Base-by-base conservation (phyloP, 1,140 invertebrate genomes). In the Leptopilina boulardi region DNA sequence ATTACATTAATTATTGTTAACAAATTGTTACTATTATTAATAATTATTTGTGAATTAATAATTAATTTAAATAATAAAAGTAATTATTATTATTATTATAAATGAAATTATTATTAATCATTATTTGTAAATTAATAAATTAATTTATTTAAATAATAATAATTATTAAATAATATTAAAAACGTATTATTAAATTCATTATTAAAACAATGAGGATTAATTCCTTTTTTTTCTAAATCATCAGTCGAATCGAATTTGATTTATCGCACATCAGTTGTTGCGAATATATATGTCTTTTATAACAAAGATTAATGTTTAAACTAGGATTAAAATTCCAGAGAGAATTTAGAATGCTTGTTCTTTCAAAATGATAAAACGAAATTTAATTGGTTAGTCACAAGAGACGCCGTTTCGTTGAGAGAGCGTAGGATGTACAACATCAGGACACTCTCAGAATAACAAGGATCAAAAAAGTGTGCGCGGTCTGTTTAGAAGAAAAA, bases 401-500 rank as follows among this genome's bases (percentile, higher is more conserved):
- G n/a, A 51, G n/a, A 51, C 15, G 47, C 47, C 23, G 26, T 26
- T 21, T n/a, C n/a, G n/a, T n/a, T n/a, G n/a, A n/a, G n/a, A 9
- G 18, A 56, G 51, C 21, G 51, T 56, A 56, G 51, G 51, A 21
- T 56, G 56, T 59, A 59, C 19, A 13, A 59, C 56, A n/a, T n/a
- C n/a, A 59, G 56, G 56, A 59, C 56, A 59, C 56, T 59, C 56
- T 59, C 56, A 59, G 21, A 59, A 59, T 59, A 59, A 59, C 23
- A 59, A 59, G 21, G 23, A 59, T 59, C 21, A 26, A 59, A 59
- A 38, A 59, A 15, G 56, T 26, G 56, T 59, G 23, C 56, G 56
- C 56, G 56, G 56, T 26, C 21, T 26, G 23, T 15, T 59, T 59
- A 59, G 56, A 59, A n/a, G n/a, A n/a, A n/a, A n/a, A n/a, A n/a